Evolutionary conservation across 1,140 invertebrate genomes (phyloP), one percentile per base, ranked within the genome.

Genomic region (Brachionus plicatilis): DNA sequence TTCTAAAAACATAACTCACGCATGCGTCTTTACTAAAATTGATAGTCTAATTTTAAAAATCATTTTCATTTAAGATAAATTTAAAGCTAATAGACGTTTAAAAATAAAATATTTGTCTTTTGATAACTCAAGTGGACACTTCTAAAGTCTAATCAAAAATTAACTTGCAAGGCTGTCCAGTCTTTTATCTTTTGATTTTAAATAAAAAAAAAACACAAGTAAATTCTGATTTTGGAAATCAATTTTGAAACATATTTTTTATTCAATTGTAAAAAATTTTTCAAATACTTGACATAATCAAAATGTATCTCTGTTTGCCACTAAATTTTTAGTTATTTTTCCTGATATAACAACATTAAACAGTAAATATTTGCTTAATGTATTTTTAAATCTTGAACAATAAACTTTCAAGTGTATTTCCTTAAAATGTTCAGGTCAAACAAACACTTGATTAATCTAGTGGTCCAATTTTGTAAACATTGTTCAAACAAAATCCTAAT

Each of bases 341-440:
- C 29, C 68, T 37, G 17, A 72, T 17, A 45, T 20, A 72, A 72
- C 68, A 72, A 68, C 56, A 68, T 3, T 14, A 60, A 60, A 60
- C 14, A 47, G 11, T 60, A 60, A 60, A 60, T 60, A 60, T 60
- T 60, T 60, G 53, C 53, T 24, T 8, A 60, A 60, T 60, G 53
- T 60, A 20, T 60, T 20, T 53, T 20, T 60, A 60, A 17, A 60
- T 60, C 20, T 60, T 60, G 53, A 60, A 60, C 20, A 41, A 68
- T 41, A 72, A 43, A 72, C 37, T 37, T 72, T 72, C 68, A 72
- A 72, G 68, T 72, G 68, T 8, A 43, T 43, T 72, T 72, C 33
- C 68, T 20, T 60, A 60, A 9, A 60, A 60, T 24, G 53, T 17
- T 20, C 53, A 60, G 53, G 53, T 60, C 53, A 60, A 60, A 24